A percentile compares a stretch with the other conserved stretches of the same genome.
Conservation (phyloP, 2,113 vertebrate genomes). For the Fregetta grallaria region DNA sequence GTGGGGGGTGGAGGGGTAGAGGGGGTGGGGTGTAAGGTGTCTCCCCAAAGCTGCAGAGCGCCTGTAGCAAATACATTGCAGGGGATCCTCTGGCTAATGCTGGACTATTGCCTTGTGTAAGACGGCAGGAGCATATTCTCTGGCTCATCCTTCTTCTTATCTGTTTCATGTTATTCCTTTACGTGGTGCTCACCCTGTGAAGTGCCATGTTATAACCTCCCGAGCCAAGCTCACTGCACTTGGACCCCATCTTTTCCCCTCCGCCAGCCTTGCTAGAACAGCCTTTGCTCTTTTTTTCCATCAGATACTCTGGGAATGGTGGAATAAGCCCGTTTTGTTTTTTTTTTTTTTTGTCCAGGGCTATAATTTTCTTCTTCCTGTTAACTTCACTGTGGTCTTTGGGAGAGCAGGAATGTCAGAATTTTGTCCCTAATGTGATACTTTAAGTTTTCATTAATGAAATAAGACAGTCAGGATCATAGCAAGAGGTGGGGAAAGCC, state of each 20-base stretch:
- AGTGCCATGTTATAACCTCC: neutral
- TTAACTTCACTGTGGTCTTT: neutral
- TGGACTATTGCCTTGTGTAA: neutral
- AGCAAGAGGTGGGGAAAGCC: neutral
- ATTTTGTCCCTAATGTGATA: neutral
- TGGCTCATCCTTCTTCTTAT: neutral
- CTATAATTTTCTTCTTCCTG: neutral
- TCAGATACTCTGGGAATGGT: neutral
- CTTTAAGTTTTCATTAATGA: neutral
- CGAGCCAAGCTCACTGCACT: neutral
- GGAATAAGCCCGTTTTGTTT: neutral
- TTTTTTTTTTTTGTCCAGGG: too few relatives aligned
- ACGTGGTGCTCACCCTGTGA: neutral
- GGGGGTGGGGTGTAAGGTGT: accelerated
- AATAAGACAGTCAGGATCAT: neutral
- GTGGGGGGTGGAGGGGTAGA: accelerated
- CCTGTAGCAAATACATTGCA: neutral
- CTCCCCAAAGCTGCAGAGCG: neutral
- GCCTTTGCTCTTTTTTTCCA: neutral
- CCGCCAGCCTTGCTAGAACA: neutral
- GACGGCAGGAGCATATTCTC: neutral
- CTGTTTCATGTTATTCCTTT: neutral
- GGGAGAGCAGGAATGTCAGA: neutral
- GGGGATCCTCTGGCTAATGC: neutral
- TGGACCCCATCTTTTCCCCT: neutral